Evolutionary conservation across 2,888 invertebrate genomes (phyloP).

Genomic region (Yponomeuta plumbellus): DNA sequence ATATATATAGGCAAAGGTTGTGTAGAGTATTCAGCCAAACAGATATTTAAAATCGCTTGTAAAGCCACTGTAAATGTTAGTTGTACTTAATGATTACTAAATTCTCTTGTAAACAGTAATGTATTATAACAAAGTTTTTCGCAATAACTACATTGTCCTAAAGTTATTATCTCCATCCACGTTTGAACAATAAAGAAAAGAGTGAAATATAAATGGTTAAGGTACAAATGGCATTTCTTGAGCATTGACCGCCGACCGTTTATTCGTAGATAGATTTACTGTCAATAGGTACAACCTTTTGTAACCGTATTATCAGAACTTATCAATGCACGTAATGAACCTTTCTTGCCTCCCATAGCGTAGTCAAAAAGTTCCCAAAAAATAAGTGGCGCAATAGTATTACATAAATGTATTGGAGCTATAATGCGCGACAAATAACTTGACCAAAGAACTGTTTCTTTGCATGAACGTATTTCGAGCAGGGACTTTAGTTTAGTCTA

Average conservation of each 20-base stretch:
- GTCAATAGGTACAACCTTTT: slow-evolving; percentile 2
- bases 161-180: slow-evolving; percentile 70
- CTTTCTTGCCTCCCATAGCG: neutral
- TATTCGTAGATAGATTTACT: slow-evolving; percentile 10
- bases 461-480: too few relatives aligned
- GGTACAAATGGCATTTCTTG: slow-evolving; percentile 11
- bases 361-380: neutral
- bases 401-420: neutral
- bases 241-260: slow-evolving; percentile 18
- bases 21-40: slow-evolving; percentile 17
- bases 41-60: slow-evolving; percentile 12
- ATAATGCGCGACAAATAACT: too few relatives aligned
- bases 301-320: slow-evolving; percentile 8
- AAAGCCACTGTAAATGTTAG: slow-evolving; percentile 13
- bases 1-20: slow-evolving; percentile 9
- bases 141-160: slow-evolving; percentile 46
- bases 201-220: slow-evolving; percentile 31
- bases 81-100: slow-evolving; percentile 13
- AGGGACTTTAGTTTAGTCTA: too few relatives aligned
- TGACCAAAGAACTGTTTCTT: too few relatives aligned
- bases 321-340: neutral
- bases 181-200: slow-evolving; percentile 60
- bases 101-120: slow-evolving; percentile 19
- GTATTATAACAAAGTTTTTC: slow-evolving; percentile 28
- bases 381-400: neutral